Evolutionary conservation across 1,140 invertebrate genomes (phyloP), one percentile per base, ranked within the genome.

Genomic region (Aplysia californica): DNA sequence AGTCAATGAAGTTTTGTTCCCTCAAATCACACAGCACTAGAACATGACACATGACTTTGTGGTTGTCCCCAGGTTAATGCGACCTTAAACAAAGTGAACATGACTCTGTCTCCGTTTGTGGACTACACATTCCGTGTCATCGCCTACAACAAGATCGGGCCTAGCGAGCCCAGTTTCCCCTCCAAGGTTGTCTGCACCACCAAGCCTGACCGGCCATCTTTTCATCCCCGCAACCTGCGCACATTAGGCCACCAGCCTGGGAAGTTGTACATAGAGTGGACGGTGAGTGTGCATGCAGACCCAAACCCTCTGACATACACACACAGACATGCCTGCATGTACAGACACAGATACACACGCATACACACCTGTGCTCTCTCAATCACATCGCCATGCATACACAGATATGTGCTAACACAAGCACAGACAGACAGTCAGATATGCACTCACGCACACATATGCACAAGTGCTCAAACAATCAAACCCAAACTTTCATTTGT

Each of bases 61-160:
- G n/a, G n/a, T n/a, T n/a, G n/a, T n/a, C n/a, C n/a, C n/a, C 76
- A 80, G 59, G 83, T 83, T 0, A 67, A 77, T 15, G 71, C 80
- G n/a, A 79, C 79, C 15, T 71, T 81, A 33, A 87, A 77, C 38
- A 80, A 64, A 29, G 80, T 79, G 15, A 78, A 68, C 2, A 59
- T 87, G 15, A 59, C 41, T 2, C 68, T 87, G 10, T 75, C 79
- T 10, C 96, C 97, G 0, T 98, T 96, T 95, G 93, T 96, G 0
- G 99, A 98, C 89, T 99, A 99, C 86, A 99, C 97, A 0, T 99
- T 98, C 93, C 92, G 97, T 56, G 96, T 99, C 0, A 92, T 97
- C 58, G 97, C 97, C 0, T 93, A 93, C 85, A 99, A 99, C 90
- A 97, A 97, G 90, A 96, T 99, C 82, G 98, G 98, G 0, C 72